Base-by-base conservation (phyloP, 2,797 vertebrate genomes). In the Anolis apletophallus region DNA sequence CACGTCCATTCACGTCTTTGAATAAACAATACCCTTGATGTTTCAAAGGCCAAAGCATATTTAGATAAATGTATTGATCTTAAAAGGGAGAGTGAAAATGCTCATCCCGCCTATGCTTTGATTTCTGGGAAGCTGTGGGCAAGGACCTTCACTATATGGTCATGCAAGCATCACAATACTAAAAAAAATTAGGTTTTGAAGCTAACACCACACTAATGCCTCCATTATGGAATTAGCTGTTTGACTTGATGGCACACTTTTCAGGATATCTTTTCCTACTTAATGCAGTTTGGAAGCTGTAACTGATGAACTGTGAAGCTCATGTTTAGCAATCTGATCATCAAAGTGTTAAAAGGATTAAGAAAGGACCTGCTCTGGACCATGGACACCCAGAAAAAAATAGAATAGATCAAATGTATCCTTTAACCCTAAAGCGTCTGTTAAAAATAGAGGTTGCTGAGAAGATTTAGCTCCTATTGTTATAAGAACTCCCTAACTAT, bases 51-150 rank as follows among this genome's bases (percentile, higher is more conserved):
- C 61, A 79, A 64, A 85, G 55, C 21, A 82, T 77, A 82, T 68
- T 77, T 72, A 73, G 67, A 36, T 81, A 74, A 68, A 87, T 90
- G 55, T 6, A 86, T 69, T 68, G 32, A 78, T 88, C 83, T 81
- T 57, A 0, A 5, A 92, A 50, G 34, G 52, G 23, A 29, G 57
- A 79, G n/a, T 61, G 92, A 52, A 78, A 80, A 85, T 59, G 91
- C 64, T 64, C 5, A 91, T 46, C 88, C 6, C 54, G 16, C 10
- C n/a, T 80, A 7, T 23, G 80, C 19, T 81, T 85, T 88, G 46
- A 32, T 88, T 93, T 88, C 61, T 83, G 72, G 46, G 79, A 92
- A 87, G 86, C 81, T 71, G 54, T 91, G 61, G 19, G 81, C 69
- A 17, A 36, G 59, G 67, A 85, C 23, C 29, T 59, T 46, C 81